These are phyloP conservation scores for Oncorhynchus clarkii DNA, from an alignment of 2,113 vertebrate genomes.

Conservation along the genomic window DNA sequence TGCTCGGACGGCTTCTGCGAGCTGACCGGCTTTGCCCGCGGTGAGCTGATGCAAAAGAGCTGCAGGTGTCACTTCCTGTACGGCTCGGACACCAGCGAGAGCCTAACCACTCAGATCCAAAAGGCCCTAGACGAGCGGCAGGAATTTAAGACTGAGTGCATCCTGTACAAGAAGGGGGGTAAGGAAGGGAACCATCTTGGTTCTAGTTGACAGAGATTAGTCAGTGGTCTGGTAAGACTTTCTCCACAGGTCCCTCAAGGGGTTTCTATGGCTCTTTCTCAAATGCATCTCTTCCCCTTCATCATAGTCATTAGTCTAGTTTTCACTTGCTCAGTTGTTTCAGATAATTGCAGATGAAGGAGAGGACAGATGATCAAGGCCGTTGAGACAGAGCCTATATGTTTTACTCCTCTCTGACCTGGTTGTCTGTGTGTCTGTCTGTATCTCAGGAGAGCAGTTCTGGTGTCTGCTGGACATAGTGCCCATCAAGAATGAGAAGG, in stretches of 20 bases:
- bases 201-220: too few relatives aligned
- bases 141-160: constrained; percentile 80
- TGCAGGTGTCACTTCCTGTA: constrained; percentile 80
- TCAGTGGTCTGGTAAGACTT: too few relatives aligned
- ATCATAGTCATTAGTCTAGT: too few relatives aligned
- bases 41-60: constrained; percentile 81
- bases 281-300: too few relatives aligned
- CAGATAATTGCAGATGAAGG: too few relatives aligned
- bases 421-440: not conserved
- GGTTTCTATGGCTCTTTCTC: too few relatives aligned
- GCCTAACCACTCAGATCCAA: constrained; percentile 74
- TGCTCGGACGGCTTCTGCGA: constrained; percentile 83
- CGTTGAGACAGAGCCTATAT: not conserved
- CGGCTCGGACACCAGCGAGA: constrained; percentile 74
- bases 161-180: constrained; percentile 81
- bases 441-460: constrained; percentile 77
- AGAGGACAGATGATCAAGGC: not conserved
- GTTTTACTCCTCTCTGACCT: not conserved
- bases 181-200: constrained; percentile 14
- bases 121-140: constrained; percentile 75
- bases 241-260: too few relatives aligned
- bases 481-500: constrained; percentile 91
- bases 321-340: not conserved
- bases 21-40: constrained; percentile 77
- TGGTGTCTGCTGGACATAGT: constrained; percentile 91